Evolutionary conservation across 2,888 invertebrate genomes (phyloP).

Genomic region (Conops quadrifasciatus): DNA sequence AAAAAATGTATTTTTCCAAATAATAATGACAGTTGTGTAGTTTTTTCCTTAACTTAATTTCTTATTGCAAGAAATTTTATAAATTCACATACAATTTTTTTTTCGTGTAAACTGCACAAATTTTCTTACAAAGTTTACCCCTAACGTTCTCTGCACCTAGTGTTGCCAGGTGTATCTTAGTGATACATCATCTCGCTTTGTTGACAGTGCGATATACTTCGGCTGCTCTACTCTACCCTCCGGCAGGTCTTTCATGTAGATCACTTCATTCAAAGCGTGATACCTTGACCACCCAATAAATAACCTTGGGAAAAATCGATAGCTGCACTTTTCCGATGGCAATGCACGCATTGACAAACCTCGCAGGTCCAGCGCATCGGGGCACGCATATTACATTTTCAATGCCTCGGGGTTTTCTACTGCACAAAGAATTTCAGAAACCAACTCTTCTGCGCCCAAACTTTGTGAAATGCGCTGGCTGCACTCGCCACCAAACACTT

Average conservation of each 20-base stretch:
- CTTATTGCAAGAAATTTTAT: not conserved
- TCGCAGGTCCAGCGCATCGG: constrained; percentile 1
- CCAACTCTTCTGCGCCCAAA: not conserved
- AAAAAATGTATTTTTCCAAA: too few species aligned
- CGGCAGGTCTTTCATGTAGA: constrained; percentile 4
- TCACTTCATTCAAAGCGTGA: constrained; percentile 14
- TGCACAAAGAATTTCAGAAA: too few species aligned
- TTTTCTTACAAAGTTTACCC: not conserved
- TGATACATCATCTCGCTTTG: not conserved
- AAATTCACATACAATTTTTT: not conserved
- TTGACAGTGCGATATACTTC: constrained; percentile 13
- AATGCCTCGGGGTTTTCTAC: too few species aligned
- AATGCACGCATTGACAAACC: constrained; percentile 20
- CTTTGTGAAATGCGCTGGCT: not conserved
- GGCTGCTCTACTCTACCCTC: not conserved
- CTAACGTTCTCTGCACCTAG: not conserved
- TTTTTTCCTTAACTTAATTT: too few species aligned
- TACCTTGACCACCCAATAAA: constrained; percentile 47
- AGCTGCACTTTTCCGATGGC: constrained; percentile 49
- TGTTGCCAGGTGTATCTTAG: constrained; percentile 26
- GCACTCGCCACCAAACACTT: not conserved
- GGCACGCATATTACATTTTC: too few species aligned
- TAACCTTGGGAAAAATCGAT: constrained; percentile 57
- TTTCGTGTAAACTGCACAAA: not conserved
- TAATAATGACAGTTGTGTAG: too few species aligned